A percentile compares a stretch with the other conserved stretches of the same genome.
phyloP scores from a whole-genome alignment of 2,113 vertebrate genomes.

The Pterocles gutturalis region DNA sequence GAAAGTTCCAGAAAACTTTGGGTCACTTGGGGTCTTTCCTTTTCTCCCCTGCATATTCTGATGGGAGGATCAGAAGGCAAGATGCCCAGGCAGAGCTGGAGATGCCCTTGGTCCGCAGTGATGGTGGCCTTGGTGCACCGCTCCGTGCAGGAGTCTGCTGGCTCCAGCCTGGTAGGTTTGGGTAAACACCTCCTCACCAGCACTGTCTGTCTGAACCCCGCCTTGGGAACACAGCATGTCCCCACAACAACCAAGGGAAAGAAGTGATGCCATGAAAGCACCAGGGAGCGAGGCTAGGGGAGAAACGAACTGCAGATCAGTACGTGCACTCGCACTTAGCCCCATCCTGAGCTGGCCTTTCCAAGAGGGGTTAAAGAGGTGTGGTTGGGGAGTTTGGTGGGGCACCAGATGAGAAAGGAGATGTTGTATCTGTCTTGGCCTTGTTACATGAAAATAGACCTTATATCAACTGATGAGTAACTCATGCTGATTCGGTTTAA shows the following conservation, averaged over 20 bases:
- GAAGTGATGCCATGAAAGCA: neutral
- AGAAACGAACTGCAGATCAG: neutral
- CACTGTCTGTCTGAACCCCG: neutral
- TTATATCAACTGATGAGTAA: neutral
- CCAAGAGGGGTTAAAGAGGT: neutral
- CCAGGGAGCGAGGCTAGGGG: neutral
- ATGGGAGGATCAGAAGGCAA: neutral
- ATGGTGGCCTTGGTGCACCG: neutral
- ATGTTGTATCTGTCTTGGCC: neutral
- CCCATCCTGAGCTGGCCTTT: neutral
- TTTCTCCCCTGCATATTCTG: neutral
- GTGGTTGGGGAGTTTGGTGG: rapidly evolving
- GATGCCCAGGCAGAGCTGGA: neutral
- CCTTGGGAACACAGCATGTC: neutral
- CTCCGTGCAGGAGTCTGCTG: neutral
- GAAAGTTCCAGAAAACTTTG: neutral
- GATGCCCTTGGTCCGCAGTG: neutral
- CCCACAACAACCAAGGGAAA: neutral
- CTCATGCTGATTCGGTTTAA: neutral
- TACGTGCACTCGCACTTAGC: rapidly evolving
- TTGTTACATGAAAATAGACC: neutral
- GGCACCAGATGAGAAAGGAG: neutral
- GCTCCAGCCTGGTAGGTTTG: neutral
- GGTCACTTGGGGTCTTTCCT: neutral
- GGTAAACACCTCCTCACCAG: neutral